Evolutionary conservation across 2,888 invertebrate species (phyloP).

Genomic region (Polydesmus complanatus): DNA sequence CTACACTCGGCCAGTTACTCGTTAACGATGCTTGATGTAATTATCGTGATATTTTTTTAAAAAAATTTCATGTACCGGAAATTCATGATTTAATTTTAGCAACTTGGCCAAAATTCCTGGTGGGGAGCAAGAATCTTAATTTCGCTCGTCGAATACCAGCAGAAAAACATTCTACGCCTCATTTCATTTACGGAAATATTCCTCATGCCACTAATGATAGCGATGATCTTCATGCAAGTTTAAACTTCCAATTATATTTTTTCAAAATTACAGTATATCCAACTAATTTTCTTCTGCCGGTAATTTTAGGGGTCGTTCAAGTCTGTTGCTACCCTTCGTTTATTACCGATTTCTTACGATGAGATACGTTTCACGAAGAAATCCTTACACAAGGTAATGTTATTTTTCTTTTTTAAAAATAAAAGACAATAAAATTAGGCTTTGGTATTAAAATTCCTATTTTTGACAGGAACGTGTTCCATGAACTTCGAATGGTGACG

Average conservation of each 20-base stretch:
- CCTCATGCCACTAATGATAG: constrained; percentile 41
- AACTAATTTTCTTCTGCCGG: too few species aligned
- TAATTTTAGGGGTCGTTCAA: constrained; percentile 66
- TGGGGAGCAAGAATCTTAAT: constrained; percentile 75
- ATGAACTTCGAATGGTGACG: constrained; percentile 60
- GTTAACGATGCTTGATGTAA: constrained; percentile 75
- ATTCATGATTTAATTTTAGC: constrained; percentile 39
- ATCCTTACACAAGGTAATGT: constrained; percentile 77
- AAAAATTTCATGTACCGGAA: not conserved
- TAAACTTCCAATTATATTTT: constrained; percentile 4
- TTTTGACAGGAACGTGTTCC: constrained; percentile 49
- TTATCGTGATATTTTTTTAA: constrained; percentile 36
- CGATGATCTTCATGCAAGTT: constrained; percentile 61
- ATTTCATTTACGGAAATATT: constrained; percentile 85
- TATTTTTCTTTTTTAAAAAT: not conserved
- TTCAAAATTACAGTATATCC: not conserved
- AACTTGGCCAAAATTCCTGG: constrained; percentile 79
- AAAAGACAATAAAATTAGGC: not conserved
- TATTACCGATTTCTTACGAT: constrained; percentile 92
- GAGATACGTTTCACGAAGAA: constrained; percentile 84
- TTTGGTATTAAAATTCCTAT: not conserved
- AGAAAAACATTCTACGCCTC: constrained; percentile 72
- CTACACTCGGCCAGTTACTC: constrained; percentile 88
- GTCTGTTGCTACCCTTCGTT: constrained; percentile 80
- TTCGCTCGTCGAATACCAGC: constrained; percentile 78